phyloP scores from a whole-genome alignment of 2,888 invertebrate genomes.

The Hoplodrina blanda region DNA sequence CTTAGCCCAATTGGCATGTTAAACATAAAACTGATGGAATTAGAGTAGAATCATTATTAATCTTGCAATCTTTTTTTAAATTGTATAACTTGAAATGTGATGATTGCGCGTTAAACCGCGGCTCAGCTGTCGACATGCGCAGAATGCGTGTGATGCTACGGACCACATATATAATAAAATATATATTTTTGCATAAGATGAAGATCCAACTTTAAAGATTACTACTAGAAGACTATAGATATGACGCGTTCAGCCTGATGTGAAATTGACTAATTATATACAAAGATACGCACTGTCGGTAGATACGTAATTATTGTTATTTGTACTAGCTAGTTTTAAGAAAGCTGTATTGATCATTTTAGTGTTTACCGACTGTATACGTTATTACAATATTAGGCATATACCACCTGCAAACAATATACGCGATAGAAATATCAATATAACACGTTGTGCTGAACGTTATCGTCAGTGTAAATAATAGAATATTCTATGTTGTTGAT shows the following conservation, averaged over 20 bases:
- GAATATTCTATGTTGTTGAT: conserved; percentile 8
- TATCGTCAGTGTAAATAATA: conserved; percentile 25
- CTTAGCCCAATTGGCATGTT: conserved; percentile 36
- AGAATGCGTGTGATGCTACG: conserved; percentile 53
- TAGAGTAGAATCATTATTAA: conserved; percentile 36
- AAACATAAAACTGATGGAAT: conserved; percentile 45
- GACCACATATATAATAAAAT: conserved; percentile 55
- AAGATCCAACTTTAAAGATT: conserved; percentile 34
- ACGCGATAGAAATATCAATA: conserved; percentile 1
- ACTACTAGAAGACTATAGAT: conserved; percentile 33
- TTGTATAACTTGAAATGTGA: conserved; percentile 28
- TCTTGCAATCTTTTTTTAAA: conserved; percentile 28
- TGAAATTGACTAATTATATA: conserved; percentile 38
- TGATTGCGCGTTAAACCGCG: conserved; percentile 42
- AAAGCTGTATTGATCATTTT: conserved; percentile 28
- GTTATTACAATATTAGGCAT: conserved; percentile 49
- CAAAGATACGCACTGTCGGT: conserved; percentile 49
- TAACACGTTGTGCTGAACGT: conserved; percentile 20
- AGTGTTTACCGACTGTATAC: conserved; percentile 56
- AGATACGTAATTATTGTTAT: conserved; percentile 43
- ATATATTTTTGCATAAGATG: conserved; percentile 51
- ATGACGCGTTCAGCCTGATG: conserved; percentile 44
- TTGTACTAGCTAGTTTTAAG: conserved; percentile 50
- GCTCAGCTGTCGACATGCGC: conserved; percentile 47
- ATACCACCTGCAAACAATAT: conserved; percentile 42